Evolutionary conservation across 2,888 invertebrate genomes (phyloP).

Genomic region (Eupeodes latifasciatus): DNA sequence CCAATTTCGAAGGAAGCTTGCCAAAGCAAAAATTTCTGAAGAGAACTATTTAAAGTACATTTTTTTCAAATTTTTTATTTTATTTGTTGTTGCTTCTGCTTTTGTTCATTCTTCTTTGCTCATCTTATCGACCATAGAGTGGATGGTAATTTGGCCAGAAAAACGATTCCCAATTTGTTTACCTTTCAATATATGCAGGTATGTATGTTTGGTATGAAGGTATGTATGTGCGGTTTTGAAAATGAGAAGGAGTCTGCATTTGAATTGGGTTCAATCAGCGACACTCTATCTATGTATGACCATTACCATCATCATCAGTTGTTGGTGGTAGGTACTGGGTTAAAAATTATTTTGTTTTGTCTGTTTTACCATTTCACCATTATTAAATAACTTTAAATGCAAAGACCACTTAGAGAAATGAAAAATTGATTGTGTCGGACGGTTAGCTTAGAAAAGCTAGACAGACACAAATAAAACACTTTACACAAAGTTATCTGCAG

Average conservation of each 20-base stretch:
- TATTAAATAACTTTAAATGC: slow-evolving; percentile 32
- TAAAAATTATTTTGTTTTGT: background rate
- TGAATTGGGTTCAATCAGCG: slow-evolving; percentile 10
- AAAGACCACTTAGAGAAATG: slow-evolving; percentile 16
- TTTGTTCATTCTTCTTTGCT: slow-evolving; percentile 33
- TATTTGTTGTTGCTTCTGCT: slow-evolving; percentile 14
- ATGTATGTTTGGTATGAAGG: too few relatives aligned
- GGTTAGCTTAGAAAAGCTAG: background rate
- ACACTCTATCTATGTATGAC: background rate
- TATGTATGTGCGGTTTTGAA: background rate
- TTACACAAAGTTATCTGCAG: background rate
- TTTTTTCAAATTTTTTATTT: slow-evolving; percentile 20
- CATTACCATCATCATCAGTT: background rate
- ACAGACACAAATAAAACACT: slow-evolving; percentile 7
- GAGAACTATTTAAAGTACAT: background rate
- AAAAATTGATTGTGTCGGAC: slow-evolving; percentile 13
- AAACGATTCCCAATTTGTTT: slow-evolving; percentile 74
- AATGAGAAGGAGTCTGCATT: slow-evolving; percentile 18
- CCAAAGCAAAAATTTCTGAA: slow-evolving; percentile 17
- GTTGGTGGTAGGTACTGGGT: background rate
- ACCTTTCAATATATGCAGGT: slow-evolving; percentile 56
- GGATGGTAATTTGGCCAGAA: slow-evolving; percentile 73
- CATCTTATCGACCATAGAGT: slow-evolving; percentile 59
- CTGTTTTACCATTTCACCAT: background rate
- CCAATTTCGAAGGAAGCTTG: slow-evolving; percentile 31